Evolutionary conservation across 2,797 vertebrate species (phyloP), one percentile per base, ranked within the genome.

Genomic region (Setipinna tenuifilis): DNA sequence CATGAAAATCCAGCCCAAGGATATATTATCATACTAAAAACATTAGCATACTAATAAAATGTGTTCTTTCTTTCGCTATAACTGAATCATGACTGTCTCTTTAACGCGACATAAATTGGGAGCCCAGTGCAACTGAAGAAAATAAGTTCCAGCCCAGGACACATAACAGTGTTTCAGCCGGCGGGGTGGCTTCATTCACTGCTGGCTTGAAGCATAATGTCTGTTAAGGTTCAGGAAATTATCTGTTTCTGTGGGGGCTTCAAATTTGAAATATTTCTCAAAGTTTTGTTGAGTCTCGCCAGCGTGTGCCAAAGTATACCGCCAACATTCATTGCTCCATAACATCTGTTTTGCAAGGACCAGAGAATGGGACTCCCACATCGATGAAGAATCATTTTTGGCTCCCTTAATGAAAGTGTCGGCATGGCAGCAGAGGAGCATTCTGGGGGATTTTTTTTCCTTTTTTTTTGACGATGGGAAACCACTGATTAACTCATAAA

Each of bases 261-360:
- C 12, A 3, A 23, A 75, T 35, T 75, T 75, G 17, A 75, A 75
- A 75, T 35, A 75, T 75, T 75, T 44, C 71, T 78, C 71, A 21
- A 44, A 78, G 31, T 78, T 78, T 78, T 78, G 71, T 78, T 78
- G 71, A 78, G 71, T 78, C 71, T 78, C 35, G 19, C 2, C 35
- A 19, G 35, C 31, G 35, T 7, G 71, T 17, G 71, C 31, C 71
- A 78, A 78, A 78, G 71, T 78, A 78, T n/a, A 78, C 71, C 6
- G 17, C 31, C 71, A 44, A 11, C 19, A 31, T 44, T 78, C 71
- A 78, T 21, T 41, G 71, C 71, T 41, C 35, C 17, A 9, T 78
- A 41, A 44, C 71, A 78, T 78, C 71, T 78, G 71, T 78, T 78
- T 44, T 41, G 71, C 31, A 17, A 21, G 35, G 31, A 78, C 16